Percentiles rank a stretch among this genome's conserved stretches.
Evolutionary conservation across 2,888 invertebrate genomes (phyloP).

Genomic region (Dynastes grantii): DNA sequence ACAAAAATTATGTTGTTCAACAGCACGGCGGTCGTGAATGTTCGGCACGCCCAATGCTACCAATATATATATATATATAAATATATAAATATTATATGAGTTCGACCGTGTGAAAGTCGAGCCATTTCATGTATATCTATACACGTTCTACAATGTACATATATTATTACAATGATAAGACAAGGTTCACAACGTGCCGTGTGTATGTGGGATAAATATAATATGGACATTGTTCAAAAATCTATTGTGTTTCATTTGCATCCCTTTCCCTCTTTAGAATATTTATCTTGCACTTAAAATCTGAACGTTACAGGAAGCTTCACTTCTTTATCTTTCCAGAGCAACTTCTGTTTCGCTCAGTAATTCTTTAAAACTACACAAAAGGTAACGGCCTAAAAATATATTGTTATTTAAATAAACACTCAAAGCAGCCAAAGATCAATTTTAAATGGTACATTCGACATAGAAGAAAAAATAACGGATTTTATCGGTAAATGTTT

Average conservation of each 20-base stretch:
- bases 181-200: constrained; percentile 93
- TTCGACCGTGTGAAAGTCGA: constrained; percentile 71
- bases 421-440: too few relatives aligned
- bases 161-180: constrained; percentile 86
- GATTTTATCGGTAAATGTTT: too few relatives aligned
- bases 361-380: too few relatives aligned
- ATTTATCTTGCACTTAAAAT: not conserved
- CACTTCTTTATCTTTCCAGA: not conserved
- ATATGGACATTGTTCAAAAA: constrained; percentile 92
- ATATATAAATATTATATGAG: constrained; percentile 60
- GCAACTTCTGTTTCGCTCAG: too few relatives aligned
- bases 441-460: too few relatives aligned
- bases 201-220: constrained; percentile 91
- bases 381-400: too few relatives aligned
- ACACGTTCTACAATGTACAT: constrained; percentile 82
- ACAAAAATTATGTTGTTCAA: constrained; percentile 68
- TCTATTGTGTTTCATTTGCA: constrained; percentile 72
- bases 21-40: constrained; percentile 60
- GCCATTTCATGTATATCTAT: constrained; percentile 81
- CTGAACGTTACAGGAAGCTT: not conserved
- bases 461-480: too few relatives aligned
- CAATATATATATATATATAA: constrained; percentile 35
- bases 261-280: constrained; percentile 41
- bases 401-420: too few relatives aligned
- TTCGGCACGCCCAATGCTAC: constrained; percentile 54